Conservation (phyloP, 2,797 vertebrate genomes). For the Gymnopithys bicolor region DNA sequence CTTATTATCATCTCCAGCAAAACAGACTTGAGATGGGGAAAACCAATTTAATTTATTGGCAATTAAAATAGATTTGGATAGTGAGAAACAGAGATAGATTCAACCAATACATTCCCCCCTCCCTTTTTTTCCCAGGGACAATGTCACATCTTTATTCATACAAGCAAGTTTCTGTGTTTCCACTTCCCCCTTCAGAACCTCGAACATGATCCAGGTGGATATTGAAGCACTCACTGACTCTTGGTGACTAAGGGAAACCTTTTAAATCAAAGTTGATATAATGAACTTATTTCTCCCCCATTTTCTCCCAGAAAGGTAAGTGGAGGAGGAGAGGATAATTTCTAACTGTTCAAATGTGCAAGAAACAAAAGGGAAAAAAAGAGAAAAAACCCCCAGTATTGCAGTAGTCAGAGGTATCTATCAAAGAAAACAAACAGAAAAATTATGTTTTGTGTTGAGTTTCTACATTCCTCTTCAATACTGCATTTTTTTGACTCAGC, state of each 20-base stretch:
- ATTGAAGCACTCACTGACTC: background rate
- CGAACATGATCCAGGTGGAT: background rate
- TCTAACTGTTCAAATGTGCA: background rate
- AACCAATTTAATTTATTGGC: background rate
- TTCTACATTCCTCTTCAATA: background rate
- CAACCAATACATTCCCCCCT: background rate
- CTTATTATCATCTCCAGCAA: background rate
- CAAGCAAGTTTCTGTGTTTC: background rate
- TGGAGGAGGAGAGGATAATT: background rate
- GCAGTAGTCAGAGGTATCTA: background rate
- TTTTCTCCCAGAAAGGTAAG: background rate
- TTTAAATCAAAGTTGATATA: background rate
- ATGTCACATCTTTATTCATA: background rate
- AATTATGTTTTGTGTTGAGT: background rate
- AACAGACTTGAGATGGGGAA: accelerated
- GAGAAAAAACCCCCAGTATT: background rate
- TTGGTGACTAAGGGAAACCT: background rate
- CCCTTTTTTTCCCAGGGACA: background rate
- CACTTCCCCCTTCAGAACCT: background rate
- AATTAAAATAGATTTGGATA: background rate
- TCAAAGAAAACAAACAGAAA: background rate
- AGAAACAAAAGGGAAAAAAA: background rate
- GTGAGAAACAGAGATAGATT: background rate
- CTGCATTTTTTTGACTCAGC: background rate
- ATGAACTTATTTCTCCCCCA: background rate